Base-by-base conservation (phyloP, 2,888 invertebrate genomes). In the Troides oblongomaculatus region DNA sequence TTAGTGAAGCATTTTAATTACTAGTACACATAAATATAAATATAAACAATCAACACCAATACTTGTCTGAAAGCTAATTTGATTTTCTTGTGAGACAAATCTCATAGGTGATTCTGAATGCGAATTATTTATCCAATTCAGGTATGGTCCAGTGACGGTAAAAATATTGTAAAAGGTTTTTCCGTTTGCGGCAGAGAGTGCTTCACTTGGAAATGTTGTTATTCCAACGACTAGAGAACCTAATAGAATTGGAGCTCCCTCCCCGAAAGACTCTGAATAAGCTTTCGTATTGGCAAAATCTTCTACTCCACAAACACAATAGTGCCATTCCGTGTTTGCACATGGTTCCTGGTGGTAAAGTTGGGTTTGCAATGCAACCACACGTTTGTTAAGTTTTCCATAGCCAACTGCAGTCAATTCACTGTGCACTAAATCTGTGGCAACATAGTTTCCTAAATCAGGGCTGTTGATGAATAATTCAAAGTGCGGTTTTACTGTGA, bases 261-360 rank as follows among this genome's bases (percentile, higher is more conserved):
- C 79, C 2, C 88, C 88, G 71, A 89, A 89, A 61, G 81, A 74
- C 0, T 74, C 69, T 5, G 75, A 76, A 71, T 85, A 82, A 3
- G 80, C 81, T 59, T 62, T 77, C 1, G 60, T 64, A 50, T 67
- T 63, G 8, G 71, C 68, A 2, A 77, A 69, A 53, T 78, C 74
- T 75, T 89, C 86, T 25, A 78, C 74, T 43, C 89, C 90, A 70
- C 90, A 90, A 23, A 89, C 74, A 72, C 86, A 88, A 72, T 89
- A 87, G 72, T 84, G 85, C 88, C 88, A 89, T 72, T 82, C 84
- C 0, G 88, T 84, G 73, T 87, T 86, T 25, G 74, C 72, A 73
- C 90, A 90, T 0, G 86, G 79, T 2, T 77, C 77, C 71, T 87
- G 84, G 39, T 77, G 74, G 72, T 86, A 90, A 4, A 61, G 67